Evolutionary conservation across 2,888 invertebrate genomes (phyloP).

Genomic region (Exocentrus adspersus): DNA sequence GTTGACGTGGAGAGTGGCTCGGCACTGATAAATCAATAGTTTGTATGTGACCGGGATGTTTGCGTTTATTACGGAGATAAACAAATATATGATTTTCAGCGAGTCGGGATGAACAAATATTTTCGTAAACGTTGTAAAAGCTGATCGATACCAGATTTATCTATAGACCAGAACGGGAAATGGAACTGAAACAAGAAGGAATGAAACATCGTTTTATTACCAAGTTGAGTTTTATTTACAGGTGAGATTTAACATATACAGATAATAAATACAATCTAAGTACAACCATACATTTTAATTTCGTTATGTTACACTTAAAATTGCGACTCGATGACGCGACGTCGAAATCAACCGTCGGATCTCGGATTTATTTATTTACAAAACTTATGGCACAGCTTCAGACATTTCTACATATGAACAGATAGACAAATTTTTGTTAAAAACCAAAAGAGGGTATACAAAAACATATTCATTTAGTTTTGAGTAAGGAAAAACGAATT

Average conservation of each 20-base stretch:
- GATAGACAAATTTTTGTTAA: constrained; percentile 18
- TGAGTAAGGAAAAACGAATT: too few species aligned
- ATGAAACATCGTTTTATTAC: constrained; percentile 22
- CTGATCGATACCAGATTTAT: too few species aligned
- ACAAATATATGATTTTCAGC: too few species aligned
- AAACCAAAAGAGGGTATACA: not conserved
- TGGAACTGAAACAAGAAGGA: not conserved
- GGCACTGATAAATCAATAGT: too few species aligned
- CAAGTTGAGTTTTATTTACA: constrained; percentile 48
- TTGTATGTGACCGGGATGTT: too few species aligned
- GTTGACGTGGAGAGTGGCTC: too few species aligned
- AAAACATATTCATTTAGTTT: not conserved
- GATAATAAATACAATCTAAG: constrained; percentile 39
- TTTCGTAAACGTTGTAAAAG: too few species aligned
- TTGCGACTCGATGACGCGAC: too few species aligned
- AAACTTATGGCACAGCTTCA: constrained; percentile 26
- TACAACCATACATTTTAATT: constrained; percentile 26
- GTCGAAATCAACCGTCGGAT: constrained; percentile 17
- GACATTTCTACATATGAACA: constrained; percentile 23
- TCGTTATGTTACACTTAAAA: constrained; percentile 29
- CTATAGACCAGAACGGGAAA: too few species aligned
- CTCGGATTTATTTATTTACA: constrained; percentile 24
- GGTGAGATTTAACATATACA: constrained; percentile 47
- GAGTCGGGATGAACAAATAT: too few species aligned
- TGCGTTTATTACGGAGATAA: too few species aligned